Percentiles rank a stretch among this genome's conserved stretches.
Conservation (phyloP, 2,888 invertebrate genomes). For the Xanthorhoe spadicearia region DNA sequence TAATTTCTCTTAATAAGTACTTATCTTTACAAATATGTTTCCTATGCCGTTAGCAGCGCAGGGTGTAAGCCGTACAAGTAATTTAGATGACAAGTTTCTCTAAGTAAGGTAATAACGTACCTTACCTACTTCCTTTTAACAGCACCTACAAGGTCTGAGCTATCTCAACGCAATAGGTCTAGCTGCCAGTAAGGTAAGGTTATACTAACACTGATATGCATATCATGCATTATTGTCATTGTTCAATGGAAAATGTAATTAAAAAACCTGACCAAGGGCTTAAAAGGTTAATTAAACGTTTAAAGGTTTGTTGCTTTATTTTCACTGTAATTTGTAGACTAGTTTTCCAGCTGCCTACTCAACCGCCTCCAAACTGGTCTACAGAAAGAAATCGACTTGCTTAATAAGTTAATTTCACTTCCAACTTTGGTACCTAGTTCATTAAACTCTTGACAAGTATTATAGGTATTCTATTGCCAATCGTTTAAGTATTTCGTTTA, state of each 20-base stretch:
- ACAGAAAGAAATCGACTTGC: background rate
- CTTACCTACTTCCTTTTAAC: background rate
- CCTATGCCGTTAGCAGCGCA: too few relatives aligned
- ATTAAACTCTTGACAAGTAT: background rate
- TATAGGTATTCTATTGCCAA: too few relatives aligned
- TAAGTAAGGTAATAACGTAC: background rate
- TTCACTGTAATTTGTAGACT: conserved; percentile 28
- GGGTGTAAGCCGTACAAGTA: background rate
- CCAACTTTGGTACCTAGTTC: conserved; percentile 1
- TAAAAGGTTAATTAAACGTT: conserved; percentile 21
- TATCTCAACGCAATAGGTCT: background rate
- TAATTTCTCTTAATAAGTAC: too few relatives aligned
- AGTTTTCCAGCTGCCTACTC: conserved; percentile 27
- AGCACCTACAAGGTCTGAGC: background rate
- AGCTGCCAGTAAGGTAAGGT: background rate
- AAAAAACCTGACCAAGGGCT: conserved; percentile 19
- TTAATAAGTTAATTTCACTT: background rate
- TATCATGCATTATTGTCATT: conserved; percentile 1
- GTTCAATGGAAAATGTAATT: conserved; percentile 23
- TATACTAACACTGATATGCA: background rate
- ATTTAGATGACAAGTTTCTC: background rate
- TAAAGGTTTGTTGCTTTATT: conserved; percentile 25
- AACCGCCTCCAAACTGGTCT: conserved; percentile 18
- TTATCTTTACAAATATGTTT: too few relatives aligned
- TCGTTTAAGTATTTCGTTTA: too few relatives aligned